A percentile compares a stretch with the other conserved stretches of the same genome.
These are phyloP conservation scores for Sinohyriopsis cumingii DNA, from an alignment of 2,888 invertebrate genomes.

Conservation along the genomic window DNA sequence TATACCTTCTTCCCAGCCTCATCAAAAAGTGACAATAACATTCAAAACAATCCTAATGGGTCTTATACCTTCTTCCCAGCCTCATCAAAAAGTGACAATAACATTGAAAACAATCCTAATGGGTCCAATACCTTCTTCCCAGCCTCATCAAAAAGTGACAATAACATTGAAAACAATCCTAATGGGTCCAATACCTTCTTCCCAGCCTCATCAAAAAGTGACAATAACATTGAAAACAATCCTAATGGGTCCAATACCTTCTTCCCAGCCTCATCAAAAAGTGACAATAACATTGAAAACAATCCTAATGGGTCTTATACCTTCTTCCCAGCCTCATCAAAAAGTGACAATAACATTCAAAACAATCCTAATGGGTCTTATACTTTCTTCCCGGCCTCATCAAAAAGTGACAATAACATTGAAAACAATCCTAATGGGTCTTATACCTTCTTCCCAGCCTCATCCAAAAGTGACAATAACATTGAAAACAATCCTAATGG, in stretches of 20 bases:
- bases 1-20: conserved; percentile 87
- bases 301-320: conserved; percentile 32
- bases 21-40: conserved; percentile 85
- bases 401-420: conserved; percentile 82
- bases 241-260: conserved; percentile 73
- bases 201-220: conserved; percentile 92
- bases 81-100: conserved; percentile 90
- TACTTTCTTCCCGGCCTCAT: conserved; percentile 90
- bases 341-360: conserved; percentile 78
- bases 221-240: conserved; percentile 69
- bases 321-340: conserved; percentile 94
- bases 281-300: conserved; percentile 73
- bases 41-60: neutral
- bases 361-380: neutral
- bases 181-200: conserved; percentile 78
- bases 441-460: conserved; percentile 85
- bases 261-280: conserved; percentile 94
- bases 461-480: conserved; percentile 87
- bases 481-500: neutral
- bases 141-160: conserved; percentile 92
- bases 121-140: conserved; percentile 80
- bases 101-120: neutral
- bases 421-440: neutral
- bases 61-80: conserved; percentile 83
- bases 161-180: neutral